phyloP scores from a whole-genome alignment of 2,888 invertebrate genomes.

The Cremastinae sp. region DNA sequence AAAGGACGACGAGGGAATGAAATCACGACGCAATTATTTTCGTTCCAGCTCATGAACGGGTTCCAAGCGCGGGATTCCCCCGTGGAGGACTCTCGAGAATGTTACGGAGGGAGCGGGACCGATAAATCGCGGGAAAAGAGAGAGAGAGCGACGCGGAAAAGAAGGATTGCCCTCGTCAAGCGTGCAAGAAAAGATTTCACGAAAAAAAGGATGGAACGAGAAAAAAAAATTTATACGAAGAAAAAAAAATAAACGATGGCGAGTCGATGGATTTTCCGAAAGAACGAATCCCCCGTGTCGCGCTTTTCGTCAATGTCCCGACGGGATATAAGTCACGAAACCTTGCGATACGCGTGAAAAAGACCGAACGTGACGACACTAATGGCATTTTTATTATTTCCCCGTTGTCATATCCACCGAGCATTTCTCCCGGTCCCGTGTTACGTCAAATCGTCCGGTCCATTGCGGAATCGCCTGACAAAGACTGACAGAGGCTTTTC shows the following conservation, averaged over 20 bases:
- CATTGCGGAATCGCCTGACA: slow-evolving; percentile 77
- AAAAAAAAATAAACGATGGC: too few species aligned
- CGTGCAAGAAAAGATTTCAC: slow-evolving; percentile 64
- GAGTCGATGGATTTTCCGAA: too few species aligned
- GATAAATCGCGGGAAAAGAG: slow-evolving; percentile 38
- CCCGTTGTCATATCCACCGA: slow-evolving; percentile 61
- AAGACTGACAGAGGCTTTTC: slow-evolving; percentile 72
- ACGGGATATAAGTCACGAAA: slow-evolving; percentile 72
- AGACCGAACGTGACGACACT: slow-evolving; percentile 73
- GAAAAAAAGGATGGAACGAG: slow-evolving; percentile 55
- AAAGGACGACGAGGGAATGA: slow-evolving; percentile 63
- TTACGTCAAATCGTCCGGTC: slow-evolving; percentile 69
- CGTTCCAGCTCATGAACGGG: slow-evolving; percentile 73
- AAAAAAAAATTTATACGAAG: too few species aligned
- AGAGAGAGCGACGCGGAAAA: slow-evolving; percentile 49
- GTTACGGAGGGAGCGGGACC: slow-evolving; percentile 25
- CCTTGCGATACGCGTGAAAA: slow-evolving; percentile 67
- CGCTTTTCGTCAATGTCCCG: slow-evolving; percentile 54
- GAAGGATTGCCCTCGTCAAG: slow-evolving; percentile 77
- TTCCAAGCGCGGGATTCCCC: slow-evolving; percentile 55
- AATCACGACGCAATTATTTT: slow-evolving; percentile 77
- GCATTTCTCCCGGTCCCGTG: slow-evolving; percentile 16
- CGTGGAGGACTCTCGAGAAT: slow-evolving; percentile 28
- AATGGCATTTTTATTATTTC: slow-evolving; percentile 81
- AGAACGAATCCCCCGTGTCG: too few species aligned